Conservation (phyloP, 2,113 vertebrate genomes). For the Oryzias melastigma region DNA sequence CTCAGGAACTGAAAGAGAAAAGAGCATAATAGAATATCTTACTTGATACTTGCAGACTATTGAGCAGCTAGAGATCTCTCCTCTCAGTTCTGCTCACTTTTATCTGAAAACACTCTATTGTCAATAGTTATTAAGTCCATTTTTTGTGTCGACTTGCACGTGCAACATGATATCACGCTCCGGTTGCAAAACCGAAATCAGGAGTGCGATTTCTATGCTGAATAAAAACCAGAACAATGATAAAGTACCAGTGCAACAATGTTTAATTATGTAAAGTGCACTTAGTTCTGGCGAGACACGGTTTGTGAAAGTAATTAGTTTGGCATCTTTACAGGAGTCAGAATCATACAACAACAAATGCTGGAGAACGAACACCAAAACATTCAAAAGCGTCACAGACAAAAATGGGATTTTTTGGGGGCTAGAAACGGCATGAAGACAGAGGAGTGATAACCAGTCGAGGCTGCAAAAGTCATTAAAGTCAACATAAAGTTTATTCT, state of each 20-base stretch:
- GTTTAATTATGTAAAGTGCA: constrained; percentile 55
- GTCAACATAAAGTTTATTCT: not conserved
- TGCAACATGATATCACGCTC: constrained; percentile 39
- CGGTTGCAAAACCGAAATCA: constrained; percentile 22
- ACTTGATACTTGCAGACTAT: constrained; percentile 38
- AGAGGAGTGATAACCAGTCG: not conserved
- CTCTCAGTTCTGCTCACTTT: constrained; percentile 6
- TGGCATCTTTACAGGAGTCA: constrained; percentile 19
- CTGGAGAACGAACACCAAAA: not conserved
- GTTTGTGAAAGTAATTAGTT: constrained; percentile 34
- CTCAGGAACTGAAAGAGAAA: constrained; percentile 83
- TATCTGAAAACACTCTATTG: constrained; percentile 45
- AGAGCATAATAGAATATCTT: constrained; percentile 38
- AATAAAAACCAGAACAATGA: constrained; percentile 37
- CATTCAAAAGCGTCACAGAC: not conserved
- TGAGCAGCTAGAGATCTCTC: constrained; percentile 26
- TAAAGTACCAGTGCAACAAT: constrained; percentile 23
- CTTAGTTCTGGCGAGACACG: constrained; percentile 34
- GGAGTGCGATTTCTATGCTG: constrained; percentile 18
- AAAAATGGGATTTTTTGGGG: not conserved
- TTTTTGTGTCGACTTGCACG: constrained; percentile 35
- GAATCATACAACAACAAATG: constrained; percentile 17
- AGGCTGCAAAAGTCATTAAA: not conserved
- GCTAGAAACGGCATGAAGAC: not conserved
- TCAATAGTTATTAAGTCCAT: constrained; percentile 48